Conservation (phyloP, 2,113 vertebrate species). For the Tylochromis polylepis region DNA sequence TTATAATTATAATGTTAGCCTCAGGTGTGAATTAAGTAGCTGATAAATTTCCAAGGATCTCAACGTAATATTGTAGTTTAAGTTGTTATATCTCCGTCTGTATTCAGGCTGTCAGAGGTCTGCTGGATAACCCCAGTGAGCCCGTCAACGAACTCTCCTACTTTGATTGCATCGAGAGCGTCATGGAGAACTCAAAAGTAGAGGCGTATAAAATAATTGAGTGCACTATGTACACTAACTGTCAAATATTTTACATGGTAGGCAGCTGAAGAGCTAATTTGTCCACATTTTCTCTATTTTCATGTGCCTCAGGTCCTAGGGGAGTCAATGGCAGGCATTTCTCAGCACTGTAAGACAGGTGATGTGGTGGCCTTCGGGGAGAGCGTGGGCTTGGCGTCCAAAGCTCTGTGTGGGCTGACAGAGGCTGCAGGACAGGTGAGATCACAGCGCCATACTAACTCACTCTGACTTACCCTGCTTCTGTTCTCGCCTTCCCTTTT, state of each 20-base stretch:
- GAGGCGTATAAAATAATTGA: background rate
- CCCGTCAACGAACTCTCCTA: constrained; percentile 96
- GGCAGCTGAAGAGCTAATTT: background rate
- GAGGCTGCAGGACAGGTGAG: constrained; percentile 96
- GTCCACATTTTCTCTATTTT: background rate
- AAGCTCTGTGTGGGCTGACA: constrained; percentile 94
- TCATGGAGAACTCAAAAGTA: constrained; percentile 99
- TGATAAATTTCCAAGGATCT: background rate
- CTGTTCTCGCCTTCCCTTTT: background rate
- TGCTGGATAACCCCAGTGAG: constrained; percentile 93
- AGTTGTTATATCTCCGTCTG: background rate
- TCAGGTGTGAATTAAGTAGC: background rate
- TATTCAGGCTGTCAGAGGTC: constrained; percentile 89
- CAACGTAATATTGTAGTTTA: background rate
- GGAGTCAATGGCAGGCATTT: constrained; percentile 97
- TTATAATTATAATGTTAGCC: background rate
- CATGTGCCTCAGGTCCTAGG: constrained; percentile 83
- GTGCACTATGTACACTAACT: background rate
- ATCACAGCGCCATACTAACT: background rate
- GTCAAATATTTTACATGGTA: background rate
- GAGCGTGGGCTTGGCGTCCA: constrained; percentile 91
- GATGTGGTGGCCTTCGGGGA: constrained; percentile 92
- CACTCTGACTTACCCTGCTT: background rate
- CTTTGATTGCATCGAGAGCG: constrained; percentile 97
- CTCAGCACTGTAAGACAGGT: constrained; percentile 94